Conservation (phyloP, 2,797 vertebrate genomes). For the Silurus aristotelis region DNA sequence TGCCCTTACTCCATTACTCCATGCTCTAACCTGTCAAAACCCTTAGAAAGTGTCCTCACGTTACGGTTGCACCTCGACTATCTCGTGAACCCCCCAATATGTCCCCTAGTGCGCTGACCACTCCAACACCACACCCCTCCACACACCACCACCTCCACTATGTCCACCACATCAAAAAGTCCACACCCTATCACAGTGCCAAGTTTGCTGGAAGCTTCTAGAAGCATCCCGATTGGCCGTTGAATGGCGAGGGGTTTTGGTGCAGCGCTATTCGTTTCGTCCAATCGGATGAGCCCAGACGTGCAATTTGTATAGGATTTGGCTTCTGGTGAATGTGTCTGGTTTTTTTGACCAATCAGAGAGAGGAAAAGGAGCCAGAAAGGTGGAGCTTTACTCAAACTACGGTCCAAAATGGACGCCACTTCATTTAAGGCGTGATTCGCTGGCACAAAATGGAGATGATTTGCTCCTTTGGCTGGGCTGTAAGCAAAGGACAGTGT, state of each 20-base stretch:
- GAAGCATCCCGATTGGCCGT: conserved; percentile 20
- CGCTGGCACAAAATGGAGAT: conserved; percentile 37
- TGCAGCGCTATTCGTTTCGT: conserved; percentile 6
- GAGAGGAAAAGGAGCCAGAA: background rate
- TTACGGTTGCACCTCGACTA: background rate
- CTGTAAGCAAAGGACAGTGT: conserved; percentile 45
- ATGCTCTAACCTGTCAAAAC: too few species aligned
- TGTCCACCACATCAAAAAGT: conserved; percentile 30
- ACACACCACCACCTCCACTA: conserved; percentile 26
- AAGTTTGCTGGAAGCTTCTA: conserved; percentile 17
- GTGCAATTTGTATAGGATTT: background rate
- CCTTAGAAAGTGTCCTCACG: background rate
- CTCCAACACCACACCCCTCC: conserved; percentile 21
- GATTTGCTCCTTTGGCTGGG: conserved; percentile 30
- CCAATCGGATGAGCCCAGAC: conserved; percentile 19
- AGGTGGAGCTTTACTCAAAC: conserved; percentile 1
- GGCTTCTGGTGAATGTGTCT: background rate
- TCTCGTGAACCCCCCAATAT: conserved; percentile 10
- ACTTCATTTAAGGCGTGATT: conserved; percentile 23
- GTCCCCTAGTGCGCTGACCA: conserved; percentile 31
- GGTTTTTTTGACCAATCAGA: conserved; percentile 21
- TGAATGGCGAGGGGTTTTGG: background rate
- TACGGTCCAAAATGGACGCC: conserved; percentile 23
- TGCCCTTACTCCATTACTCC: background rate
- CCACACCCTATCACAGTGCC: conserved; percentile 25